Evolutionary conservation across 2,888 invertebrate species (phyloP).

Genomic region (Malacosoma neustria): DNA sequence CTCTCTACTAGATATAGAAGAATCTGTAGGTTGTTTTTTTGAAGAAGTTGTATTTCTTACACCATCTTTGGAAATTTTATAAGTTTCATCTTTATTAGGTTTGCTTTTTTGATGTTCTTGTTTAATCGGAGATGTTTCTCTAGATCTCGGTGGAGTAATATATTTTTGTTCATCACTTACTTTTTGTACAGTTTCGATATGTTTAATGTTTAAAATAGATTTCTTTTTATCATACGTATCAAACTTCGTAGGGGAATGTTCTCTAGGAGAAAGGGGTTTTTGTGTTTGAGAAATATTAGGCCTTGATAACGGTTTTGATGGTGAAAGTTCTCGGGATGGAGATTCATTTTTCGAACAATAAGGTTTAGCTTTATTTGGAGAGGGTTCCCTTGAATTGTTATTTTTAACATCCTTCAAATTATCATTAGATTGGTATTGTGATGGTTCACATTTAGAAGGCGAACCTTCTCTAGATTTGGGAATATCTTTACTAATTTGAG

Average conservation of each 20-base stretch:
- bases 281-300: neutral
- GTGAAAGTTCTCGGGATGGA: slow-evolving; percentile 10
- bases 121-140: neutral
- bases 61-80: slow-evolving; percentile 1
- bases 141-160: neutral
- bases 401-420: slow-evolving; percentile 11
- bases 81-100: neutral
- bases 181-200: neutral
- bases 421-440: slow-evolving; percentile 9
- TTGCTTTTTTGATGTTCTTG: neutral
- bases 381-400: slow-evolving; percentile 4
- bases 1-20: slow-evolving; percentile 1
- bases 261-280: slow-evolving; percentile 9
- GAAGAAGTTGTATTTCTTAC: slow-evolving; percentile 1
- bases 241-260: slow-evolving; percentile 26
- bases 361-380: neutral
- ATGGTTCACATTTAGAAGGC: slow-evolving; percentile 15
- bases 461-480: slow-evolving; percentile 1
- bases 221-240: slow-evolving; percentile 29
- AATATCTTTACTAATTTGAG: neutral
- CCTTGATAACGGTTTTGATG: slow-evolving; percentile 1
- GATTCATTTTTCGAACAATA: slow-evolving; percentile 2
- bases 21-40: slow-evolving; percentile 3
- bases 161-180: neutral
- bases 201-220: slow-evolving; percentile 12